phyloP scores from a whole-genome alignment of 1,140 invertebrate species.

The Drosophila malerkotliana region DNA sequence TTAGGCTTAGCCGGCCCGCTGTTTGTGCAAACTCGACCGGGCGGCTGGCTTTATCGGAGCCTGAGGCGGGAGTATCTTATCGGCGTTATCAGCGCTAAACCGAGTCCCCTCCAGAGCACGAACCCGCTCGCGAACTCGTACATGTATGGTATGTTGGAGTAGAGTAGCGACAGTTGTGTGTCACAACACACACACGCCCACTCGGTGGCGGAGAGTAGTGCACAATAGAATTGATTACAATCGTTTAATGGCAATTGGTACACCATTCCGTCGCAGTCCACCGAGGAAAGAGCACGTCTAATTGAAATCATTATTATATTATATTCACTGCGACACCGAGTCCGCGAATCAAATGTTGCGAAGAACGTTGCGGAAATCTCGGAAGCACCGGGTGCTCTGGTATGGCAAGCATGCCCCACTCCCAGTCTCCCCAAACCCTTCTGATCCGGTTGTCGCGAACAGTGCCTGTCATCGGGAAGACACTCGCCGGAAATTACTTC shows the following conservation, averaged over 20 bases:
- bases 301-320: slow-evolving; percentile 42
- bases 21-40: slow-evolving; percentile 27
- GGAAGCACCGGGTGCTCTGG: slow-evolving; percentile 26
- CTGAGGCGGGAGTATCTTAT: slow-evolving; percentile 43
- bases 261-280: slow-evolving; percentile 39
- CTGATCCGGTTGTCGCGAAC: neutral
- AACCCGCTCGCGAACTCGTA: too few relatives aligned
- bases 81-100: slow-evolving; percentile 36
- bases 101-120: neutral
- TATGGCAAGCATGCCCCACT: slow-evolving; percentile 3
- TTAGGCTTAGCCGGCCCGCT: slow-evolving; percentile 6
- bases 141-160: too few relatives aligned
- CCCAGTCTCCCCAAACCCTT: neutral
- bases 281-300: slow-evolving; percentile 42
- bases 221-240: slow-evolving; percentile 59
- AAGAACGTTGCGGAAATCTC: slow-evolving; percentile 37
- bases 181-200: slow-evolving; percentile 29
- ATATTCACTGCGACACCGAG: neutral
- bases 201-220: slow-evolving; percentile 28
- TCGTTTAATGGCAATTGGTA: slow-evolving; percentile 59
- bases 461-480: neutral
- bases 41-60: slow-evolving; percentile 17
- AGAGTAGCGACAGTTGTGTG: slow-evolving; percentile 50
- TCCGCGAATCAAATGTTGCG: slow-evolving; percentile 30
- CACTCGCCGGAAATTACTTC: slow-evolving; percentile 39